Evolutionary conservation across 2,797 vertebrate species (phyloP), one percentile per base, ranked within the genome.

Genomic region (Bufotes viridis): DNA sequence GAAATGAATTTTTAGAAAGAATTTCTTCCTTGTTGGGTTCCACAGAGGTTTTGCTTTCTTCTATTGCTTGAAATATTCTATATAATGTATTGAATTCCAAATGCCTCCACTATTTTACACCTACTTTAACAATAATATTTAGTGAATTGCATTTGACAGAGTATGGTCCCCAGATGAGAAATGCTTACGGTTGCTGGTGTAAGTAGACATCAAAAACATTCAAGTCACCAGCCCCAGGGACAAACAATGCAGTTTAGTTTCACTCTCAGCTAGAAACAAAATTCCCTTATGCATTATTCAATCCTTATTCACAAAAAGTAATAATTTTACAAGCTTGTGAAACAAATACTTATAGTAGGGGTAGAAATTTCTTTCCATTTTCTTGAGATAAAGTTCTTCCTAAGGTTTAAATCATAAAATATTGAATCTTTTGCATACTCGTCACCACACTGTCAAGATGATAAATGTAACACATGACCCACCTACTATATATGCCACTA

Each of bases 111-210:
- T 70, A 85, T 89, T 81, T 79, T 82, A 67, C 75, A 85, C 58
- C 78, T 67, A 76, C 83, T 81, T 81, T 89, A 82, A 74, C 84
- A 89, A 81, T 55, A 61, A 69, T 61, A 74, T 89, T 82, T 72
- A 82, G 42, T 72, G 84, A 81, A 89, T 82, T 86, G 72, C 53
- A 83, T 57, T 51, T 87, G 22, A 87, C 85, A 86, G 87, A 83
- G 51, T 60, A 67, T 61, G 15, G 57, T 82, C 79, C 80, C 80
- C 88, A 83, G 74, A 84, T 86, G 88, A 74, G 60, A 83, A 81
- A 79, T 58, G 63, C 65, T 74, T 76, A 58, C 60, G 42, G 72
- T 42, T 82, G 58, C 29, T 86, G 61, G 51, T 78, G 61, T 82
- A 81, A 89, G 88, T 49, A 82, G 72, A 69, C 61, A 78, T 89